A percentile compares a stretch with the other conserved stretches of the same genome.
These are phyloP conservation scores for Polia nebulosa DNA, from an alignment of 2,888 invertebrate genomes.

Conservation along the genomic window DNA sequence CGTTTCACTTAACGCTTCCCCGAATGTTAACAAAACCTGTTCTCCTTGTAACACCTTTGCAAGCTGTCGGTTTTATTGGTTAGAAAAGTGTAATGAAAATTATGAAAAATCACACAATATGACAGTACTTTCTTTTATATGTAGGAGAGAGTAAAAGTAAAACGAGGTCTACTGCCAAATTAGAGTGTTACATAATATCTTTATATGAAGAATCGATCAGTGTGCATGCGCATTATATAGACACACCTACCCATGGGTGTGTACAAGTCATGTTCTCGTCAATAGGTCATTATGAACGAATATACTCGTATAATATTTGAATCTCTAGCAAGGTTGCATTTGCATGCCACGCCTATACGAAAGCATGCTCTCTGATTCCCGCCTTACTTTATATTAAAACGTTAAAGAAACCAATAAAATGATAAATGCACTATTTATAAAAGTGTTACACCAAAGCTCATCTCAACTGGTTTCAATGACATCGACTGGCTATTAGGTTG, in stretches of 20 bases:
- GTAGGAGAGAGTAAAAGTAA: too few relatives aligned
- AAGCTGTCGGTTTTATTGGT: neutral
- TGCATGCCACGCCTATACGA: neutral
- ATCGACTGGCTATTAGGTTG: too few relatives aligned
- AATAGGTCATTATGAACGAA: neutral
- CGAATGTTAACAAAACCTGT: slow-evolving; percentile 39
- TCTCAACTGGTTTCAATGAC: slow-evolving; percentile 38
- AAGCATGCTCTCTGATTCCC: slow-evolving; percentile 5
- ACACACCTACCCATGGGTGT: slow-evolving; percentile 29
- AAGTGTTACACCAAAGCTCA: slow-evolving; percentile 13
- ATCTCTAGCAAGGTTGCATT: neutral
- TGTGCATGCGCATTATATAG: neutral
- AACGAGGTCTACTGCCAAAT: neutral
- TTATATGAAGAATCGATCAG: too few relatives aligned
- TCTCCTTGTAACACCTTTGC: neutral
- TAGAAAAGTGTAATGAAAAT: slow-evolving; percentile 1
- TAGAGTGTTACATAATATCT: too few relatives aligned
- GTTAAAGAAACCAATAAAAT: neutral
- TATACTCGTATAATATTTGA: too few relatives aligned
- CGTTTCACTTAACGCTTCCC: slow-evolving; percentile 65
- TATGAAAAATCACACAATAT: neutral
- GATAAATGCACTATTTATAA: slow-evolving; percentile 9
- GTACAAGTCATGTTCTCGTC: slow-evolving; percentile 9
- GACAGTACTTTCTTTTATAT: neutral
- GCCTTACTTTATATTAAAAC: too few relatives aligned